Conservation (phyloP, 1,140 invertebrate genomes). For the Stegodyphus mimosarum region DNA sequence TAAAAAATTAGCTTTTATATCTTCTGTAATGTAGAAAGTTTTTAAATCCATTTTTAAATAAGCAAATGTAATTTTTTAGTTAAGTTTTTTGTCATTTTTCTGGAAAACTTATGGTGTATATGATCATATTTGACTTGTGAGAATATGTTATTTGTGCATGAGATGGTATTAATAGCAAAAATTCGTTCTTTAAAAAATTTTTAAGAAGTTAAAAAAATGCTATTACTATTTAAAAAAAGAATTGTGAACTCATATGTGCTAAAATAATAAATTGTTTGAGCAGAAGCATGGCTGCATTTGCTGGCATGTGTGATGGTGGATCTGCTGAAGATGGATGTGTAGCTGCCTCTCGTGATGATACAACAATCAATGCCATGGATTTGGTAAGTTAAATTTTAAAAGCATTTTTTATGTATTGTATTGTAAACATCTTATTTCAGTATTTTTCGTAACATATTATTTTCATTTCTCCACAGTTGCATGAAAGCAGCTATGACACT, state of each 20-base stretch:
- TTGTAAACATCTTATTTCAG: not conserved
- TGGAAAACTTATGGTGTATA: too few relatives aligned
- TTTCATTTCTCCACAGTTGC: slow-evolving; percentile 74
- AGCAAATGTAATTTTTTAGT: too few relatives aligned
- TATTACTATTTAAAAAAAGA: too few relatives aligned
- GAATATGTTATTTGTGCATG: too few relatives aligned
- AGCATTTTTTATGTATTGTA: not conserved
- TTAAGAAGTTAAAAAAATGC: too few relatives aligned
- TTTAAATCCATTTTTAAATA: too few relatives aligned
- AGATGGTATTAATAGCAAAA: too few relatives aligned
- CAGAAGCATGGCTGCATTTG: slow-evolving; percentile 80
- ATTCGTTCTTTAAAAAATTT: not conserved
- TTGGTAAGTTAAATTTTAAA: slow-evolving; percentile 73
- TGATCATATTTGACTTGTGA: too few relatives aligned
- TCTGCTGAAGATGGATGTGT: slow-evolving; percentile 96
- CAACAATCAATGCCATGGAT: slow-evolving; percentile 96
- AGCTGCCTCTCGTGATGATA: slow-evolving; percentile 95
- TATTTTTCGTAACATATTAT: not conserved
- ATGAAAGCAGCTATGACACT: slow-evolving; percentile 94
- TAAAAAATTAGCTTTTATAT: too few relatives aligned
- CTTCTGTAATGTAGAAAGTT: too few relatives aligned
- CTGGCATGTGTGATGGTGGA: slow-evolving; percentile 97
- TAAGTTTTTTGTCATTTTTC: too few relatives aligned
- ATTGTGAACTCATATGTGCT: too few relatives aligned
- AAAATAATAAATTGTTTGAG: not conserved